Base-by-base conservation (phyloP, 2,113 vertebrate species). In the Malaclemys terrapin region DNA sequence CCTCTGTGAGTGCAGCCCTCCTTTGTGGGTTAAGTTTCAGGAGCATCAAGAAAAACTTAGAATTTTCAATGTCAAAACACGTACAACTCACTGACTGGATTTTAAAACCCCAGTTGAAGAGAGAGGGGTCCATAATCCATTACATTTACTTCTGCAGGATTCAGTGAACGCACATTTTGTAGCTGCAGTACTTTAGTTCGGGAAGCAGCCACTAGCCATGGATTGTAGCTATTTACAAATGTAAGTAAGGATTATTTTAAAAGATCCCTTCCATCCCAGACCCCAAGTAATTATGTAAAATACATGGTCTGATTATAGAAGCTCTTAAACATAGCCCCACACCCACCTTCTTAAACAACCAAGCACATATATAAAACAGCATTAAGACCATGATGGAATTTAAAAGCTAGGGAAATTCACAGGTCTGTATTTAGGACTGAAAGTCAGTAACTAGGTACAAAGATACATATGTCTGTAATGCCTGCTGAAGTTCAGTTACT, bases 41-140 rank as follows among this genome's bases (percentile, higher is more conserved):
- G 69, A 11, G 42, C 38, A 24, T 1, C 8, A 42, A 78, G 72
- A 49, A 65, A 11, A n/a, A 3, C 42, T 1, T 27, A 0, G 53
- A 84, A 12, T 6, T 4, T 0, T 10, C 2, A 0, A 79, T 47
- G 65, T 14, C 0, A 2, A n/a, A 69, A 17, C 76, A 91, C 24
- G 82, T 50, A 38, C 80, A 89, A 12, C 19, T 1, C 1, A 25
- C 45, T 31, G 82, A 50, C 0, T n/a, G 91, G 31, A 22, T 76
- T 89, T 24, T 52, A 57, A 82, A 88, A 42, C 14, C 82, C 69
- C 88, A 9, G 17, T 6, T n/a, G 65, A 78, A 27, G 69, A 59
- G 6, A 59, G 6, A 50, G 16, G 16, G 57, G 72, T 54, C 59
- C 49, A 62, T 0, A 52, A 84, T 19, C 45, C 89, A 19, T 83